These are phyloP conservation scores for Mesorhabditis belari DNA, from an alignment of 2,888 invertebrate species.

Conservation along the genomic window DNA sequence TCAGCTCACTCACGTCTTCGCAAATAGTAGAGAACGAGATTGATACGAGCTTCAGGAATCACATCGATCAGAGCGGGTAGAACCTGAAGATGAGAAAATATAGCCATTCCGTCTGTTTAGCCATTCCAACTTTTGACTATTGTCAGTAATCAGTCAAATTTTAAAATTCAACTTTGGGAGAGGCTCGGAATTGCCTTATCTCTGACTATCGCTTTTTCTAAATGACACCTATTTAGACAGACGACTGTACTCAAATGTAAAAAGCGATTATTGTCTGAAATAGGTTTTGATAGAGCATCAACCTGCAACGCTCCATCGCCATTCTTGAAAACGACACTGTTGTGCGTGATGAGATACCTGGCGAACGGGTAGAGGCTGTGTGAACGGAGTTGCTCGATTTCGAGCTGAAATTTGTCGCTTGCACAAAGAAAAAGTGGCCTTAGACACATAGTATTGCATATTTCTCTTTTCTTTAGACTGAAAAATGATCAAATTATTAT, in stretches of 20 bases:
- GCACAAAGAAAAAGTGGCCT: too few species aligned
- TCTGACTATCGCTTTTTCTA: too few species aligned
- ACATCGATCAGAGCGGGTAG: constrained; percentile 86
- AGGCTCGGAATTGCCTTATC: too few species aligned
- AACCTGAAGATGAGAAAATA: constrained; percentile 66
- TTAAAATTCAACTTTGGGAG: too few species aligned
- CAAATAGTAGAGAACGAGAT: constrained; percentile 87
- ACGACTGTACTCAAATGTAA: too few species aligned
- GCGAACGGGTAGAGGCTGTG: constrained; percentile 65
- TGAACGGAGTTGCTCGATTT: constrained; percentile 13
- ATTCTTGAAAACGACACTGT: constrained; percentile 61
- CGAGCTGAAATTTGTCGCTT: constrained; percentile 12
- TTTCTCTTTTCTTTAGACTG: too few species aligned
- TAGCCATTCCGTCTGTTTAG: background rate
- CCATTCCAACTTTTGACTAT: background rate
- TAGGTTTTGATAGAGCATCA: too few species aligned
- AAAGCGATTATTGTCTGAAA: too few species aligned
- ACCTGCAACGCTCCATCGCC: constrained; percentile 49
- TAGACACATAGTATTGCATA: too few species aligned
- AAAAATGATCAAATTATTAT: too few species aligned
- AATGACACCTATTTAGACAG: too few species aligned
- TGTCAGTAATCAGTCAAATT: too few species aligned
- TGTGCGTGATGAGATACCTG: constrained; percentile 85
- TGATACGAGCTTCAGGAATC: constrained; percentile 89
- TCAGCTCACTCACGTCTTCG: constrained; percentile 77